phyloP scores from a whole-genome alignment of 35 echinoderm and acorn worm species.

The Lytechinus pictus region DNA sequence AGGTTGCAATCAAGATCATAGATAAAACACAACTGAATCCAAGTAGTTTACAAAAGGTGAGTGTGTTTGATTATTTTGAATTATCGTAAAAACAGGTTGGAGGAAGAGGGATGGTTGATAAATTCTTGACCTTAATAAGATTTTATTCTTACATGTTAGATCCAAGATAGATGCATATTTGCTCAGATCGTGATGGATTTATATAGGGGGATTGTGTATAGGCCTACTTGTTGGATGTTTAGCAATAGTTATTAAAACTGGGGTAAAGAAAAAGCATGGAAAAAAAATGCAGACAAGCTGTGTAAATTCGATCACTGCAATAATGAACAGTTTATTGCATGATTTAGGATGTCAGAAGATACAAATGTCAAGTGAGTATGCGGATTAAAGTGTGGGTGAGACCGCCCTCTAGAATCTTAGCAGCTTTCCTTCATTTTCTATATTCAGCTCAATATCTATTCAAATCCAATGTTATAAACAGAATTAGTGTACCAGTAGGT shows the following conservation, averaged over 20 bases:
- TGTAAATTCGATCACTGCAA: background rate
- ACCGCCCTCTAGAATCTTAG: background rate
- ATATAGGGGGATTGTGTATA: background rate
- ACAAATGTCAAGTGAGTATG: background rate
- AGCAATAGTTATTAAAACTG: background rate
- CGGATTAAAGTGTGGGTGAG: background rate
- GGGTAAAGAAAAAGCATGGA: background rate
- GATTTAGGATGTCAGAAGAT: background rate
- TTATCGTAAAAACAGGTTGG: background rate
- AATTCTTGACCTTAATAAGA: background rate
- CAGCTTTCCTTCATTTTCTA: background rate
- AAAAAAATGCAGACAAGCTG: background rate
- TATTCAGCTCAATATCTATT: conserved; percentile 4
- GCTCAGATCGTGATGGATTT: background rate
- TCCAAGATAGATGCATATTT: background rate
- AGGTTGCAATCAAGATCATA: conserved; percentile 99
- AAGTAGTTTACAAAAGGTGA: conserved; percentile 98
- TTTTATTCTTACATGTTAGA: background rate
- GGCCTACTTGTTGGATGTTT: background rate
- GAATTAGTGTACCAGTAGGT: background rate
- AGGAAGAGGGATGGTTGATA: background rate
- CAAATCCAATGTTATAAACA: background rate
- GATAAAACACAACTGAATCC: conserved; percentile 98
- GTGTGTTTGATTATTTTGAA: background rate
- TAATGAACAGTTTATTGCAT: background rate